These are phyloP conservation scores for Martes martes DNA, from an alignment of 2,113 vertebrate species.

Conservation along the genomic window DNA sequence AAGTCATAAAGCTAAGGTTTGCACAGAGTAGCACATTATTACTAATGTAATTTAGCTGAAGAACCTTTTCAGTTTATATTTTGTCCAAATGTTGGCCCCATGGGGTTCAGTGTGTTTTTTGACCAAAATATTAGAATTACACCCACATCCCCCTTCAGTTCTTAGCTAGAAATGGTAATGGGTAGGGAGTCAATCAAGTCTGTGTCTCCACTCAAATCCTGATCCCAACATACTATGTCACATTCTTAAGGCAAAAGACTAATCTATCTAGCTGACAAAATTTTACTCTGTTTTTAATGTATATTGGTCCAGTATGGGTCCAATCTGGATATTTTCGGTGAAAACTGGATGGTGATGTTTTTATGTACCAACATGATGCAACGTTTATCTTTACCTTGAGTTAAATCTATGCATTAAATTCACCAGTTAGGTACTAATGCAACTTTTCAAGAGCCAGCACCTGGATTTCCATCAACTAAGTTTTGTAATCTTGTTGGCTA, in stretches of 20 bases:
- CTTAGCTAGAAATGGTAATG: background rate
- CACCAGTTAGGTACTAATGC: background rate
- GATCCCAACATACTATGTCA: background rate
- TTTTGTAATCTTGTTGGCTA: slow-evolving; percentile 5
- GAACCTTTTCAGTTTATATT: background rate
- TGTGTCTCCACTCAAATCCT: background rate
- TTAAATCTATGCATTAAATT: background rate
- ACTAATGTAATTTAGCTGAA: background rate
- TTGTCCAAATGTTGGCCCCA: background rate
- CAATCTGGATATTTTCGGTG: background rate
- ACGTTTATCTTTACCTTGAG: background rate
- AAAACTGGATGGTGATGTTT: background rate
- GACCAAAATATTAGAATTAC: background rate
- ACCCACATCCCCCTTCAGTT: background rate
- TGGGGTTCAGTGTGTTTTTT: background rate
- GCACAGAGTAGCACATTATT: background rate
- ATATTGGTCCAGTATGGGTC: background rate
- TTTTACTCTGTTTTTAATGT: background rate
- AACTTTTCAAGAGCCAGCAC: background rate
- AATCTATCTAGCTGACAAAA: background rate
- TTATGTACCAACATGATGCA: background rate
- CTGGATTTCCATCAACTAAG: background rate
- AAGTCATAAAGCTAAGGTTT: background rate
- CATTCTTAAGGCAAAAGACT: background rate
- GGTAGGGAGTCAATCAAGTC: background rate